phyloP scores from a whole-genome alignment of 2,888 invertebrate genomes.

The Nomada lathburiana region DNA sequence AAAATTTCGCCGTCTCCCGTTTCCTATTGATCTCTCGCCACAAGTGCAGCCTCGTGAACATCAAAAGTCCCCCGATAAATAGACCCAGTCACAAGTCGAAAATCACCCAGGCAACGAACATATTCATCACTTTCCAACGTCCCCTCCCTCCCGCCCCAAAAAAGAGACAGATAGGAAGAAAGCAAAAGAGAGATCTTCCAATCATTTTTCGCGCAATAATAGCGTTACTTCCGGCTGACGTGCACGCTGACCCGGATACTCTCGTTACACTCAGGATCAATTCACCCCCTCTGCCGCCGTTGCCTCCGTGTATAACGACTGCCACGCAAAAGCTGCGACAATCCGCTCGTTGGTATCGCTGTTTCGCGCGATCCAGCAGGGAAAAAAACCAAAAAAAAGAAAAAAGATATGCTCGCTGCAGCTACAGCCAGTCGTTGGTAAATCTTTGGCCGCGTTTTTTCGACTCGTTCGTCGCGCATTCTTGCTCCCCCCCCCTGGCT shows the following conservation, averaged over 20 bases:
- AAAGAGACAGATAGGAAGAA: background rate
- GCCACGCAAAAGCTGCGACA: constrained; percentile 28
- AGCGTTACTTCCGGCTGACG: constrained; percentile 27
- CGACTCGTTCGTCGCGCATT: constrained; percentile 29
- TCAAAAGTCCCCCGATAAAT: background rate
- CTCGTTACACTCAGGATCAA: constrained; percentile 56
- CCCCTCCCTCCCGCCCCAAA: background rate
- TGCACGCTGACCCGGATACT: constrained; percentile 68
- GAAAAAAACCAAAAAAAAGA: background rate
- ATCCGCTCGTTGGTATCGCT: constrained; percentile 5
- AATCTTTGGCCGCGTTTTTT: constrained; percentile 45
- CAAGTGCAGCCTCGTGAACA: background rate
- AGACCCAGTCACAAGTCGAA: background rate
- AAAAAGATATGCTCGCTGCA: background rate
- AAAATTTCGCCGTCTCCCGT: background rate
- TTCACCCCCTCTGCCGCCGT: constrained; percentile 53
- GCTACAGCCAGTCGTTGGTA: constrained; percentile 20
- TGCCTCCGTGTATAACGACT: constrained; percentile 66
- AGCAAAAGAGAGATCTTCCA: background rate
- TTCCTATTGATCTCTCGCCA: background rate
- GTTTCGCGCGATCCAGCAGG: constrained; percentile 9
- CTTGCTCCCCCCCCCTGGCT: background rate
- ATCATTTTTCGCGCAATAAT: constrained; percentile 47
- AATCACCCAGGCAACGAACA: background rate
- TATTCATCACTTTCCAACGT: background rate